Percentiles rank a stretch among this genome's conserved stretches.
These are phyloP conservation scores for Epizoanthus rinbou DNA, from an alignment of 92 coral and sea anemone genomes.

Conservation along the genomic window DNA sequence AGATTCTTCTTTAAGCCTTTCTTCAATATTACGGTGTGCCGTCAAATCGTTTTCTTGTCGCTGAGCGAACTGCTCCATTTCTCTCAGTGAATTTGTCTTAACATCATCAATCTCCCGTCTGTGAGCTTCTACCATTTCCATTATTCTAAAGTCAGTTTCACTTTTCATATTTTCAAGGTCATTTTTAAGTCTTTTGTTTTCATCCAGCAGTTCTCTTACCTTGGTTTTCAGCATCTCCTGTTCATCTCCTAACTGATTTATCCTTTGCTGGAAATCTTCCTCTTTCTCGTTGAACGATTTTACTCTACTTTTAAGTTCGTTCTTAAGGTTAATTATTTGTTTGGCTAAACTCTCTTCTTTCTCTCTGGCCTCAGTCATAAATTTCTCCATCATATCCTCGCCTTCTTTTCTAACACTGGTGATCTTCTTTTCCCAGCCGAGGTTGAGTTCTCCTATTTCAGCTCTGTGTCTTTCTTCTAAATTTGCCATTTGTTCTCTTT, in stretches of 20 bases:
- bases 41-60: conserved; percentile 76
- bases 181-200: conserved; percentile 68
- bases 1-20: conserved; percentile 65
- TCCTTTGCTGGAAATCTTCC: conserved; percentile 71
- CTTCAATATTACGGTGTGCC: conserved; percentile 48
- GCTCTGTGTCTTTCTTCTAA: conserved; percentile 82
- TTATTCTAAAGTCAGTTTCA: conserved; percentile 80
- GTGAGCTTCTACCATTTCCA: conserved; percentile 85
- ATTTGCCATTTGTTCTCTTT: conserved; percentile 79
- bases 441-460: conserved; percentile 85
- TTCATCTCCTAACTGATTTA: conserved; percentile 69
- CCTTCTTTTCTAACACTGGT: conserved; percentile 85
- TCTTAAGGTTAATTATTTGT: conserved; percentile 75
- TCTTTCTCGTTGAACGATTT: conserved; percentile 53
- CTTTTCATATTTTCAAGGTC: conserved; percentile 67
- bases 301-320: conserved; percentile 65
- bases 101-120: conserved; percentile 78
- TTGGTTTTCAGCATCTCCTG: conserved; percentile 66
- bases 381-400: conserved; percentile 79
- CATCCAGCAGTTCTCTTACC: conserved; percentile 84
- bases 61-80: conserved; percentile 68
- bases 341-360: conserved; percentile 79
- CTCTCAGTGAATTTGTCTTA: conserved; percentile 67
- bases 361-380: conserved; percentile 81
- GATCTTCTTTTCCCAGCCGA: conserved; percentile 89